Base-by-base conservation (phyloP, 1,140 invertebrate species). In the Leptinotarsa undecemlineata region DNA sequence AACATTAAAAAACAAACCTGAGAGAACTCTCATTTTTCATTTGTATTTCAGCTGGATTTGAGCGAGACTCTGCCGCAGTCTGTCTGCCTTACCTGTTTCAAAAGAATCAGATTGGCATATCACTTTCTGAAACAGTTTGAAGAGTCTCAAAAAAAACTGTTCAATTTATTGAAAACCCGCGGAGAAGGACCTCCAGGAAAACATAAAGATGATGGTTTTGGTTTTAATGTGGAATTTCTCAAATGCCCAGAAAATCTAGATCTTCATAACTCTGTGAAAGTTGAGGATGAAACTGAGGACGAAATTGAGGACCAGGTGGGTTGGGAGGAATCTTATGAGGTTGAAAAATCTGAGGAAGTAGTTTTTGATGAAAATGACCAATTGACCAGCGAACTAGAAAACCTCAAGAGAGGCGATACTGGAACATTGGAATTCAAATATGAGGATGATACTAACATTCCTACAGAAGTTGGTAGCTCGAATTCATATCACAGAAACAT, bases 31-130 rank as follows among this genome's bases (percentile, higher is more conserved):
- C 6, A 17, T n/a, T n/a, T 57, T 15, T 57, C n/a, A 19, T 17
- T 19, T 57, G 0, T 5, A 19, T 64, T 64, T 8, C 20, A 64
- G 62, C 23, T 64, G 5, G 62, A 23, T 64, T 19, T 68, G 42
- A 47, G 66, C n/a, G 23, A 68, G 17, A 42, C 48, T 17, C 42
- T 68, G 15, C 66, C 66, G 8, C n/a, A 47, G 42, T 14, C 17
- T 47, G 42, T 68, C 42, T 68, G 66, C 42, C 23, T 42, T 14
- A 19, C 19, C 42, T 68, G 66, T n/a, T 68, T 42, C 33, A 68
- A n/a, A 3, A 68, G 23, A 5, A 47, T 68, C 5, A 26, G 66
- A 19, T 3, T 68, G 4, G 66, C 66, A n/a, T 68, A 68, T 68
- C 15, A 68, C 23, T 68, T 68, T 42, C 19, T 68, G 23, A 68